Percentiles rank a stretch among this genome's conserved stretches.
Evolutionary conservation across 2,888 invertebrate genomes (phyloP).

Genomic region (Lasioglossum zephyrum): DNA sequence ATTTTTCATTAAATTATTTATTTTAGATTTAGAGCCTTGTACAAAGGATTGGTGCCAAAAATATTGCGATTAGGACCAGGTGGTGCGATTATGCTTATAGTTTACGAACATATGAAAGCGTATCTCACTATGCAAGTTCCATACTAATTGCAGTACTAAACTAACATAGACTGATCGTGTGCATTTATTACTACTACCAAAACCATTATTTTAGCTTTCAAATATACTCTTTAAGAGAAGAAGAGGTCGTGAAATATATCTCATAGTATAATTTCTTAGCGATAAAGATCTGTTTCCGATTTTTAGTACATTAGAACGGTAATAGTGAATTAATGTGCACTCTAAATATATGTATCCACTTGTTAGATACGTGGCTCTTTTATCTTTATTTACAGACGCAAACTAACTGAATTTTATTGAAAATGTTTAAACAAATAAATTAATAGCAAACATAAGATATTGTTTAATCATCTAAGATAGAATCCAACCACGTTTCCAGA

Average conservation of each 20-base stretch:
- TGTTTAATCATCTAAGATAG: constrained; percentile 76
- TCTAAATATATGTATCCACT: background rate
- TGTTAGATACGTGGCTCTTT: background rate
- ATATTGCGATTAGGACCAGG: constrained; percentile 96
- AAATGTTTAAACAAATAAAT: background rate
- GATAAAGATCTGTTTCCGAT: background rate
- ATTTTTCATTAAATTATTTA: background rate
- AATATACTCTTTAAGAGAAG: background rate
- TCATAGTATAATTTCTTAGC: constrained; percentile 2
- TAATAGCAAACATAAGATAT: background rate
- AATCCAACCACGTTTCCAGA: constrained; percentile 81
- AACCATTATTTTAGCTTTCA: background rate
- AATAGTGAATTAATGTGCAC: background rate
- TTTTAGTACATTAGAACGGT: background rate
- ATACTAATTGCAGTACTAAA: constrained; percentile 43
- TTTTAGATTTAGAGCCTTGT: constrained; percentile 92
- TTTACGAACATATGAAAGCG: constrained; percentile 94
- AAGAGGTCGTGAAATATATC: background rate
- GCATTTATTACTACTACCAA: constrained; percentile 37
- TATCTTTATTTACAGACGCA: background rate
- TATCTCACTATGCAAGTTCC: constrained; percentile 87
- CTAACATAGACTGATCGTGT: constrained; percentile 13
- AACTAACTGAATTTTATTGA: background rate
- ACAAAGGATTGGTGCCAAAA: constrained; percentile 96
- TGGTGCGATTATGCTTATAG: constrained; percentile 97